Evolutionary conservation across 2,113 vertebrate species (phyloP), one percentile per base, ranked within the genome.

Genomic region (Psephotus haematonotus): DNA sequence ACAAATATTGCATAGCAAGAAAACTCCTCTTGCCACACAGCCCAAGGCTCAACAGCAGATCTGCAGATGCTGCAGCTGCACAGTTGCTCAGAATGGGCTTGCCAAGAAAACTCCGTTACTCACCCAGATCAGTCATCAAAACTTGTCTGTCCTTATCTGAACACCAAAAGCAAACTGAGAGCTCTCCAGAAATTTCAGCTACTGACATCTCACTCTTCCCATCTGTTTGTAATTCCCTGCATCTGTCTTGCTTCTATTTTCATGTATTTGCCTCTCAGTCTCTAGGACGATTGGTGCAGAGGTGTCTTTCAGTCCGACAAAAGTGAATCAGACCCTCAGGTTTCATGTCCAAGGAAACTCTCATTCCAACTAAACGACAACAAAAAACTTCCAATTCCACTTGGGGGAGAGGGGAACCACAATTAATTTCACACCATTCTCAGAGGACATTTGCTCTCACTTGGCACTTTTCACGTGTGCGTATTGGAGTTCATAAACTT

Each of bases 241-340:
- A 44, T 37, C n/a, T 69, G 6, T 47, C 43, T 62, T 43, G 11
- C 41, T 89, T 64, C 46, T 71, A 17, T 46, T 79, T 47, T 69
- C 41, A 20, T 2, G 8, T 6, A 19, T 25, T 18, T 0, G 0
- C 39, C 24, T 43, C 68, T 24, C 71, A 55, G 28, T 22, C 43
- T 44, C 28, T 12, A 24, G 33, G 0, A 1, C 49, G 35, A 24
- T 11, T 9, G 14, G 16, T 23, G 17, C 46, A 86, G 44, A 16
- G 41, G 20, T 62, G 10, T 24, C 44, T 55, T 75, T 33, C 57
- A 41, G 50, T 29, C 52, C 49, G 23, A 69, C 31, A 49, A 5
- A 84, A 85, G 47, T 33, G 22, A 93, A 81, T 11, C 33, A 68
- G 52, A 52, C 10, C 35, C n/a, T 63, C 41, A 55, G 25, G 47